Conservation (phyloP, 92 coral and sea anemone species). For the Zoanthus sansibaricus region DNA sequence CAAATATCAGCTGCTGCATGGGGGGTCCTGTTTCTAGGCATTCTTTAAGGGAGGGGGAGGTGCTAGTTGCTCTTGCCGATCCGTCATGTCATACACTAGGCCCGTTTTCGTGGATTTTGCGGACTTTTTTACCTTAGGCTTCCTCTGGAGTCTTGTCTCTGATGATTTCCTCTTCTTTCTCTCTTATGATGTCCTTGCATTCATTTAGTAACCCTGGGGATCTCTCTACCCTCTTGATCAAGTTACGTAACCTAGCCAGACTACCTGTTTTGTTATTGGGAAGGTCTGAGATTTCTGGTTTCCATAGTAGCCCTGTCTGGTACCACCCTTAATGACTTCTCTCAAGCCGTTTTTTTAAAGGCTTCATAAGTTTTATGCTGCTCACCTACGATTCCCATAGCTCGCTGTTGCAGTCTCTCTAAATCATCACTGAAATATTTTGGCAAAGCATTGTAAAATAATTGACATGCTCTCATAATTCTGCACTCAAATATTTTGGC, state of each 20-base stretch:
- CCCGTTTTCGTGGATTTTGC: conserved; percentile 6
- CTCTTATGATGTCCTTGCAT: no score
- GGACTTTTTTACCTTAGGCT: conserved; percentile 28
- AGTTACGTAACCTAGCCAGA: background rate
- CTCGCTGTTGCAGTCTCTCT: no score
- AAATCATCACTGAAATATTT: no score
- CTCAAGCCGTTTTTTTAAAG: conserved; percentile 19
- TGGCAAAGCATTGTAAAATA: no score
- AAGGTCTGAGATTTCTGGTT: conserved; percentile 34
- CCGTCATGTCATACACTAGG: conserved; percentile 8
- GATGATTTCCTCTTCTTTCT: conserved; percentile 3
- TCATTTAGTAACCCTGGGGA: conserved; percentile 15
- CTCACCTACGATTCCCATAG: conserved; percentile 3
- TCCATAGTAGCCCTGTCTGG: conserved; percentile 50
- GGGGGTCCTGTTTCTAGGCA: conserved; percentile 21
- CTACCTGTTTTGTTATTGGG: background rate
- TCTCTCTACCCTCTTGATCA: conserved; percentile 20
- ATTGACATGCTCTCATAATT: no score
- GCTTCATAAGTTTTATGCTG: conserved; percentile 40
- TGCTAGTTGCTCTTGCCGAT: conserved; percentile 21
- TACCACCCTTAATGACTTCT: conserved; percentile 37
- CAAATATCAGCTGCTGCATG: background rate
- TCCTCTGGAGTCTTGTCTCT: conserved; percentile 35
- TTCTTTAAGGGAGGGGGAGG: background rate
- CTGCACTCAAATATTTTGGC: no score